phyloP scores from a whole-genome alignment of 2,888 invertebrate species.

The Balanococcus diminutus region DNA sequence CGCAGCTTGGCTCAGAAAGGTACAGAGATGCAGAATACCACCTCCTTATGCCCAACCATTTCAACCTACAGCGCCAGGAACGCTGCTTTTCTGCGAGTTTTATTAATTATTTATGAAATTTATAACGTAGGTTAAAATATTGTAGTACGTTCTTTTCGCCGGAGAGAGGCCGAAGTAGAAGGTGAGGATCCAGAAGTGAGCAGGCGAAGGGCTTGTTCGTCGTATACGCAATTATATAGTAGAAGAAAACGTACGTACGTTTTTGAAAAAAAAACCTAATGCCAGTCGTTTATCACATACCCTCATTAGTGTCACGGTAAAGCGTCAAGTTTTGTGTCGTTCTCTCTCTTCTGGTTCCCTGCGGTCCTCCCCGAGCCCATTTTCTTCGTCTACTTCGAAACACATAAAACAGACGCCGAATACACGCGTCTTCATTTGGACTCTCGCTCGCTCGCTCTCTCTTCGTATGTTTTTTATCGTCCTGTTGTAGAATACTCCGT shows the following conservation, averaged over 20 bases:
- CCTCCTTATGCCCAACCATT: too few relatives aligned
- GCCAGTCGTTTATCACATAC: constrained; percentile 18
- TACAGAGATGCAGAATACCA: too few relatives aligned
- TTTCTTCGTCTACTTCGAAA: background rate
- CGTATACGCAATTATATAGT: background rate
- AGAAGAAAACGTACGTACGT: background rate
- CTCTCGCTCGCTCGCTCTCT: background rate
- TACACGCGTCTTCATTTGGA: background rate
- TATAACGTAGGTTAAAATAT: too few relatives aligned
- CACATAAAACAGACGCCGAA: background rate
- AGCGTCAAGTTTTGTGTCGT: constrained; percentile 23
- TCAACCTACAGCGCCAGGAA: too few relatives aligned
- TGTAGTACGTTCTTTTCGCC: too few relatives aligned
- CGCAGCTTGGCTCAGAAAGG: too few relatives aligned
- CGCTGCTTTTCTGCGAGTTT: background rate
- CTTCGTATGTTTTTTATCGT: background rate
- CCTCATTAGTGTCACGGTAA: constrained; percentile 6
- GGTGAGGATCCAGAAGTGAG: background rate
- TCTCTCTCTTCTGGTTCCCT: background rate
- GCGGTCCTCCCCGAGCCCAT: background rate
- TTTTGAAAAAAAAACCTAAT: constrained; percentile 12
- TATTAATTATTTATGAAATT: constrained; percentile 5
- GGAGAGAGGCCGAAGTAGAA: background rate
- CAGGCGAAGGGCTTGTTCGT: background rate
- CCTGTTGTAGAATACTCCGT: too few relatives aligned